Evolutionary conservation across 2,888 invertebrate species (phyloP).

Genomic region (Tetragonisca angustula): DNA sequence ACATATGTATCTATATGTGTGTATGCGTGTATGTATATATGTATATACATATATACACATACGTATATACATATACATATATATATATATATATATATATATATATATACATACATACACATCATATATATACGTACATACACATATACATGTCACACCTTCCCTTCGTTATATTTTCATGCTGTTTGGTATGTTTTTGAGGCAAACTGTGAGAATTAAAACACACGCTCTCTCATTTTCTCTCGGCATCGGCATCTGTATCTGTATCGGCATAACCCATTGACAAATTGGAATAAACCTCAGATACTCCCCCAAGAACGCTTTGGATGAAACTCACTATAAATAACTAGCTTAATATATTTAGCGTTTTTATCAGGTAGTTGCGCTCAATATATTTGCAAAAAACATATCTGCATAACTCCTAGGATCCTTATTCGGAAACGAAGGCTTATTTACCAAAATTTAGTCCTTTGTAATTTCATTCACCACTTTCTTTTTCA

Average conservation of each 20-base stretch:
- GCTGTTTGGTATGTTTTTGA: slow-evolving; percentile 40
- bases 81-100: too few species aligned
- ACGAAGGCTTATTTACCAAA: slow-evolving; percentile 40
- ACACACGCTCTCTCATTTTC: slow-evolving; percentile 49
- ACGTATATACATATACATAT: too few species aligned
- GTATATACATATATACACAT: background rate
- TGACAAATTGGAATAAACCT: slow-evolving; percentile 48
- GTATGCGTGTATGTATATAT: too few species aligned
- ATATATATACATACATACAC: too few species aligned
- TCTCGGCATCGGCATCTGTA: slow-evolving; percentile 6
- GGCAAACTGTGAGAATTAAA: slow-evolving; percentile 52
- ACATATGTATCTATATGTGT: background rate
- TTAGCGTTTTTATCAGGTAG: slow-evolving; percentile 45
- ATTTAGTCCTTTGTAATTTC: slow-evolving; percentile 30
- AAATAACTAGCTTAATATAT: slow-evolving; percentile 60
- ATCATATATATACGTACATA: background rate
- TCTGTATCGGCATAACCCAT: slow-evolving; percentile 47
- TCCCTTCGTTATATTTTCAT: slow-evolving; percentile 11
- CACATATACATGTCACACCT: slow-evolving; percentile 19
- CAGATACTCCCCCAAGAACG: slow-evolving; percentile 35
- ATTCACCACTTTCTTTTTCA: background rate
- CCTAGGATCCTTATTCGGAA: slow-evolving; percentile 40
- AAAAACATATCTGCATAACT: slow-evolving; percentile 55
- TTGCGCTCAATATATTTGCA: slow-evolving; percentile 54
- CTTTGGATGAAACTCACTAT: slow-evolving; percentile 54